Evolutionary conservation across 2,113 vertebrate species (phyloP).

Genomic region (Synodontis membranacea): DNA sequence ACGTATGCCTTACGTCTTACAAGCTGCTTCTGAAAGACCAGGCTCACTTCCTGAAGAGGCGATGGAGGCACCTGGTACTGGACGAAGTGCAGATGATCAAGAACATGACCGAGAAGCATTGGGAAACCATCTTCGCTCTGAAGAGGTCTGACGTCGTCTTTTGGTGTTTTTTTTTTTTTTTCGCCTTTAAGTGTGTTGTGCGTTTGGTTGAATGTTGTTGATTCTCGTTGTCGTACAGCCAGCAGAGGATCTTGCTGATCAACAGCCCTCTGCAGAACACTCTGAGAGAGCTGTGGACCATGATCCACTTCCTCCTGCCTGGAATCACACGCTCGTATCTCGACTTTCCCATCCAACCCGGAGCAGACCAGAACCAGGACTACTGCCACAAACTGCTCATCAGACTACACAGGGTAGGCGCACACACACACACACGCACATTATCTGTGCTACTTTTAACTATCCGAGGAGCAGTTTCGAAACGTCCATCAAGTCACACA

Average conservation of each 20-base stretch:
- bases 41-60: slow-evolving; percentile 79
- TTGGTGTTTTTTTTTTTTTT: not conserved
- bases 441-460: not conserved
- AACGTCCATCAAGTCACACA: too few relatives aligned
- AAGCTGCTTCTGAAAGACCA: slow-evolving; percentile 88
- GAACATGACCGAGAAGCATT: slow-evolving; percentile 88
- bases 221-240: slow-evolving; percentile 69
- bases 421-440: not conserved
- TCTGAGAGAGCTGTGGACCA: slow-evolving; percentile 89
- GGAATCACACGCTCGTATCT: slow-evolving; percentile 85
- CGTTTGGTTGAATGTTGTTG: not conserved
- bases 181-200: not conserved
- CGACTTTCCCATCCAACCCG: slow-evolving; percentile 87
- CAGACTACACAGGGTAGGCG: slow-evolving; percentile 84
- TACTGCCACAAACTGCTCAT: slow-evolving; percentile 93
- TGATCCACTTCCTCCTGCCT: slow-evolving; percentile 90
- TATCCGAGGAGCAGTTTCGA: too few relatives aligned
- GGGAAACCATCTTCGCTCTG: slow-evolving; percentile 84
- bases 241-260: slow-evolving; percentile 86
- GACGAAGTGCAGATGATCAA: slow-evolving; percentile 89
- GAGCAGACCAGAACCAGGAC: slow-evolving; percentile 91
- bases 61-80: slow-evolving; percentile 86
- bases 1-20: slow-evolving; percentile 89
- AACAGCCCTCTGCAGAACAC: slow-evolving; percentile 89
- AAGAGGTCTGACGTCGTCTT: slow-evolving; percentile 71